phyloP scores from a whole-genome alignment of 2,797 vertebrate genomes.

The Otolemur crassicaudatus region DNA sequence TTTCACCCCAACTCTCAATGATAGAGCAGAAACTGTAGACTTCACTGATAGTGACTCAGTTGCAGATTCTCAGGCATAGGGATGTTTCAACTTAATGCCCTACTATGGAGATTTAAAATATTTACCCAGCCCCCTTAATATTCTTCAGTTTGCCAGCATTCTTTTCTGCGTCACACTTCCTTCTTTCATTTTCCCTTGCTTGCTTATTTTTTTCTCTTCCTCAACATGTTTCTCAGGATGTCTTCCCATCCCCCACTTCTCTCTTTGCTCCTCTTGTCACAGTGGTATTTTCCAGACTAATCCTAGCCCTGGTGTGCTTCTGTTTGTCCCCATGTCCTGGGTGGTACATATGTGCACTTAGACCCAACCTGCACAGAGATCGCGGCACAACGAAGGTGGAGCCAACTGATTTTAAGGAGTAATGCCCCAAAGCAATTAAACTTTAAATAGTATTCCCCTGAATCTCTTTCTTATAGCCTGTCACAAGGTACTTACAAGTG shows the following conservation, averaged over 20 bases:
- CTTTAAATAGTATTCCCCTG: slow-evolving; percentile 31
- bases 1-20: not conserved
- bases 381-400: not conserved
- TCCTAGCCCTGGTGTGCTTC: not conserved
- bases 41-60: not conserved
- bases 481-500: slow-evolving; percentile 49
- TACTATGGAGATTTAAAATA: not conserved
- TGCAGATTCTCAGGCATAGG: not conserved
- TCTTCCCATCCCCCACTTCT: not conserved
- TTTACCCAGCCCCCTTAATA: not conserved
- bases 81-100: not conserved
- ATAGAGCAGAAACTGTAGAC: too few relatives aligned
- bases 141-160: not conserved
- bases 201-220: not conserved
- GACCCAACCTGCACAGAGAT: not conserved
- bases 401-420: slow-evolving; percentile 49
- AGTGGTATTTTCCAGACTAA: not conserved
- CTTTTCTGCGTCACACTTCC: not conserved
- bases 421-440: slow-evolving; percentile 24
- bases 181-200: not conserved
- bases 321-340: not conserved
- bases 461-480: slow-evolving; percentile 37
- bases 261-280: not conserved
- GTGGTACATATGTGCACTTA: not conserved
- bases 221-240: not conserved